phyloP scores from a whole-genome alignment of 2,113 vertebrate genomes.

The Numenius arquata region DNA sequence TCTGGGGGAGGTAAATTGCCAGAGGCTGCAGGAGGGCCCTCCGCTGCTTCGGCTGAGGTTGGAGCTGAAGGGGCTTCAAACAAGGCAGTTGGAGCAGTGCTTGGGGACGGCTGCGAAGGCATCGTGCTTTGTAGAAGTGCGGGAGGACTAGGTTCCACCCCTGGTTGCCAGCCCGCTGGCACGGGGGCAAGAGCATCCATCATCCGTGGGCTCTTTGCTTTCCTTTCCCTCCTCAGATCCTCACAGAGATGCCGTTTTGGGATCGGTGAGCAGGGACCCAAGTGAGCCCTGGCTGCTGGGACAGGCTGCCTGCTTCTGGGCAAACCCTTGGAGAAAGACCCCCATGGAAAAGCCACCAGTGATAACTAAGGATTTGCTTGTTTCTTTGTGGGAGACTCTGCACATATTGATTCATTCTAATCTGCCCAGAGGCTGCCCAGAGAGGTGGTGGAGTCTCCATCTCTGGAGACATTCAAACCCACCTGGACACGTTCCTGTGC shows the following conservation, averaged over 20 bases:
- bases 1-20: background rate
- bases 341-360: background rate
- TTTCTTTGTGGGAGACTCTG: background rate
- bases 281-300: background rate
- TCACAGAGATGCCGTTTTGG: rapidly evolving
- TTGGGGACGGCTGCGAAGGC: background rate
- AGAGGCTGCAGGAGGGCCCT: background rate
- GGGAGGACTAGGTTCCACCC: background rate
- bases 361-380: rapidly evolving
- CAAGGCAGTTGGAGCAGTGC: rapidly evolving
- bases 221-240: background rate
- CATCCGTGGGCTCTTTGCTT: background rate
- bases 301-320: background rate
- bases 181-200: rapidly evolving
- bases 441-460: too few species aligned
- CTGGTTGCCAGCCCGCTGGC: rapidly evolving
- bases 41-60: background rate
- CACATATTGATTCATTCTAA: background rate
- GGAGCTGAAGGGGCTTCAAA: background rate
- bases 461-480: too few species aligned
- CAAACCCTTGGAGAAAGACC: background rate
- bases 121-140: background rate
- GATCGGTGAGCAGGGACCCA: background rate
- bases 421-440: too few species aligned
- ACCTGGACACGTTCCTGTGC: too few species aligned